Conservation (phyloP, 2,888 invertebrate species). For the Orthonychiurus folsomi region DNA sequence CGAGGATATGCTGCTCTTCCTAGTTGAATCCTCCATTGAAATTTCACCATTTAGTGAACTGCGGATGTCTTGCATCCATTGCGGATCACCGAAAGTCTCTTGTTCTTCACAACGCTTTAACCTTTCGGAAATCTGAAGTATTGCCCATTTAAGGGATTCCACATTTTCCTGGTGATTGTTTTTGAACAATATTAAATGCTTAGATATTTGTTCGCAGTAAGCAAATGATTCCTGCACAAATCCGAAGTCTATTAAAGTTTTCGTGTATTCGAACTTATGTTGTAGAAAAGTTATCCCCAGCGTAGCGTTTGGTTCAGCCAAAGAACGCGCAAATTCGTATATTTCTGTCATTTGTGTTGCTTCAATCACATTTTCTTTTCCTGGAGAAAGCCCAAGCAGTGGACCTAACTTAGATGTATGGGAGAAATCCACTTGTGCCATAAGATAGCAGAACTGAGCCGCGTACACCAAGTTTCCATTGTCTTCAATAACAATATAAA, state of each 20-base stretch:
- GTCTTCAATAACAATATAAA: conserved; percentile 45
- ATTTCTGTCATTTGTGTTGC: conserved; percentile 91
- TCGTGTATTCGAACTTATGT: conserved; percentile 67
- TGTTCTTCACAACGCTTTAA: conserved; percentile 20
- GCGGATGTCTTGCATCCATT: conserved; percentile 19
- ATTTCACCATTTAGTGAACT: background rate
- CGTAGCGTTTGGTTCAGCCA: conserved; percentile 63
- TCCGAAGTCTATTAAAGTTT: conserved; percentile 68
- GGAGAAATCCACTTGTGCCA: conserved; percentile 60
- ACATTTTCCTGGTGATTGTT: conserved; percentile 15
- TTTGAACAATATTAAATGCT: conserved; percentile 42
- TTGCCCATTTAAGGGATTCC: conserved; percentile 17
- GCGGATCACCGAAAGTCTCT: conserved; percentile 8
- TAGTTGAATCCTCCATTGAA: background rate
- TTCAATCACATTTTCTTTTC: conserved; percentile 58
- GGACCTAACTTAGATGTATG: conserved; percentile 42
- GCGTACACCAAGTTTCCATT: conserved; percentile 74
- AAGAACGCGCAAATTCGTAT: conserved; percentile 81
- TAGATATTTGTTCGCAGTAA: conserved; percentile 72
- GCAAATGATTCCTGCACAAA: conserved; percentile 67
- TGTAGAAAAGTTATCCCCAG: conserved; percentile 47
- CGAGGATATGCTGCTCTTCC: background rate
- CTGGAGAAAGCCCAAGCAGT: conserved; percentile 65
- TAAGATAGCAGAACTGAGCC: conserved; percentile 92
- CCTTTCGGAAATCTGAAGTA: conserved; percentile 33